Conservation (phyloP, 2,888 invertebrate species). For the Lasioglossum vierecki region DNA sequence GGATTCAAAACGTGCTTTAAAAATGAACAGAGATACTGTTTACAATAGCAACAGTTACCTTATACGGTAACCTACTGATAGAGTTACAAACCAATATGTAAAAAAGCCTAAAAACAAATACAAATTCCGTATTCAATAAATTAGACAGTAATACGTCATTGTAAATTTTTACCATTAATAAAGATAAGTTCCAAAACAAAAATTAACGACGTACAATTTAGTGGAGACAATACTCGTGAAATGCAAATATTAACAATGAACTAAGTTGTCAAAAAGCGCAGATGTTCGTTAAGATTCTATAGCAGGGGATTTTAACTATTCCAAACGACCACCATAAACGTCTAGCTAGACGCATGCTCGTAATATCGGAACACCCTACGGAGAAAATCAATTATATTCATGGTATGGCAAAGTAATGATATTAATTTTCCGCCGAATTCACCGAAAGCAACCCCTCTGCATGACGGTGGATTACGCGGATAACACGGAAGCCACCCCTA, state of each 20-base stretch:
- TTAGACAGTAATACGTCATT: background rate
- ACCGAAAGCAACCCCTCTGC: conserved; percentile 25
- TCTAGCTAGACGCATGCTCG: background rate
- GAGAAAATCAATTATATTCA: conserved; percentile 14
- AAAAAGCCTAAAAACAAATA: too few species aligned
- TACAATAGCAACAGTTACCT: too few species aligned
- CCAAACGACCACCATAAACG: background rate
- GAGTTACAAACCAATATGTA: too few species aligned
- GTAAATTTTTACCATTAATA: background rate
- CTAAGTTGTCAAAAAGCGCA: background rate
- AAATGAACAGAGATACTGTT: too few species aligned
- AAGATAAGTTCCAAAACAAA: background rate
- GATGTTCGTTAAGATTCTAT: background rate
- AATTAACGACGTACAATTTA: background rate
- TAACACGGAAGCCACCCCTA: conserved; percentile 16
- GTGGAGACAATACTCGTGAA: background rate
- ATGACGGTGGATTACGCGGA: conserved; percentile 15
- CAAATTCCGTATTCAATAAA: too few species aligned
- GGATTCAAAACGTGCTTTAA: too few species aligned
- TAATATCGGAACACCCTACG: background rate
- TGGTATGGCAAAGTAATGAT: conserved; percentile 8
- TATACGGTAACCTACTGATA: too few species aligned
- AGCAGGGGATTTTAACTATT: background rate
- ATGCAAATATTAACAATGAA: background rate
- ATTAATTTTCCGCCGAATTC: conserved; percentile 39